Percentiles rank a stretch among this genome's conserved stretches.
phyloP scores from a whole-genome alignment of 2,113 vertebrate species.

The Podilymbus podiceps region DNA sequence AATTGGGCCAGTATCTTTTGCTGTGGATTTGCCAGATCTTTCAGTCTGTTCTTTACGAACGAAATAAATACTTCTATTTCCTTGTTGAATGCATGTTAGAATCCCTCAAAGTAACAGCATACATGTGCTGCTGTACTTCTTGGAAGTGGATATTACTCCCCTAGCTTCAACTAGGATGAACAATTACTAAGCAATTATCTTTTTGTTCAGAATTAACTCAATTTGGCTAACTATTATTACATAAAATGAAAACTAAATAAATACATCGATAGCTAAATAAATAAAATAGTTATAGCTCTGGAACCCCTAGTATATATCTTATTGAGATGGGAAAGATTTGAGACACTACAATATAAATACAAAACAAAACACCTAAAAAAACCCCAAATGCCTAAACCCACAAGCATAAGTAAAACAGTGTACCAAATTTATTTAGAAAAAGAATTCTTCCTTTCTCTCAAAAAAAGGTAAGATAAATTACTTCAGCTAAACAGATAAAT shows the following conservation, averaged over 20 bases:
- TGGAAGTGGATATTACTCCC: background rate
- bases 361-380: background rate
- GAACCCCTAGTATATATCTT: background rate
- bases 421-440: background rate
- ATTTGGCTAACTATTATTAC: background rate
- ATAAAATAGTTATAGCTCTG: background rate
- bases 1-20: background rate
- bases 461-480: background rate
- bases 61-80: background rate
- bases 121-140: background rate
- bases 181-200: background rate
- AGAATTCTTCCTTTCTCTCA: background rate
- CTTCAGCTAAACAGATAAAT: background rate
- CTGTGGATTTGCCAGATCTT: background rate
- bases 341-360: background rate
- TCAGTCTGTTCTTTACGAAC: background rate
- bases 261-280: background rate
- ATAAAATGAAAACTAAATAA: background rate
- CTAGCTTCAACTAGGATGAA: background rate
- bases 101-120: background rate
- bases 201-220: background rate
- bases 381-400: background rate
- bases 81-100: background rate
- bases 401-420: background rate
- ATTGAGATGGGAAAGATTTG: background rate